Evolutionary conservation across 2,888 invertebrate genomes (phyloP).

Genomic region (Fragum sueziense): DNA sequence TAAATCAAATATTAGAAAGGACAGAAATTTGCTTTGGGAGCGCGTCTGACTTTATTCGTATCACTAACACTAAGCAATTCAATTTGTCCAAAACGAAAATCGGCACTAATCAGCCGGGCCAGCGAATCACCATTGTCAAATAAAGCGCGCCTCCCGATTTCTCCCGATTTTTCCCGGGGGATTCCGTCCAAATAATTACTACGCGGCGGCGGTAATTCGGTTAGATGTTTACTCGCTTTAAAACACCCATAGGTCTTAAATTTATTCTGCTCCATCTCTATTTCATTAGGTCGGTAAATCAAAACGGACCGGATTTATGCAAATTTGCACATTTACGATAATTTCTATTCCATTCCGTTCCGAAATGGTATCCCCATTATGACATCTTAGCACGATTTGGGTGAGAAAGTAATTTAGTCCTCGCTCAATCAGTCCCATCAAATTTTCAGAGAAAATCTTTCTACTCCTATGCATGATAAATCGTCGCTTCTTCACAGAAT

Average conservation of each 20-base stretch:
- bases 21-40: conserved; percentile 57
- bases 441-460: conserved; percentile 35
- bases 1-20: conserved; percentile 63
- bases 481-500: not conserved
- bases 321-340: conserved; percentile 53
- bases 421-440: conserved; percentile 65
- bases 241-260: conserved; percentile 34
- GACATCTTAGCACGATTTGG: conserved; percentile 37
- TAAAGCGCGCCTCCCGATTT: conserved; percentile 55
- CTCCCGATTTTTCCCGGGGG: conserved; percentile 56
- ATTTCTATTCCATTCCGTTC: conserved; percentile 48
- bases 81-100: conserved; percentile 53
- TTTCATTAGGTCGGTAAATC: conserved; percentile 58
- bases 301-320: conserved; percentile 59
- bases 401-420: conserved; percentile 63
- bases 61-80: conserved; percentile 60
- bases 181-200: conserved; percentile 59
- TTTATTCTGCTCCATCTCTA: conserved; percentile 34
- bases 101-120: conserved; percentile 44
- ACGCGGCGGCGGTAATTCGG: conserved; percentile 54
- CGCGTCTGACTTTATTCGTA: conserved; percentile 40
- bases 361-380: conserved; percentile 27
- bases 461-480: conserved; percentile 14
- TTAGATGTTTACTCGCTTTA: conserved; percentile 58
- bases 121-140: conserved; percentile 56